Base-by-base conservation (phyloP, 2,797 vertebrate genomes). In the Luscinia luscinia region DNA sequence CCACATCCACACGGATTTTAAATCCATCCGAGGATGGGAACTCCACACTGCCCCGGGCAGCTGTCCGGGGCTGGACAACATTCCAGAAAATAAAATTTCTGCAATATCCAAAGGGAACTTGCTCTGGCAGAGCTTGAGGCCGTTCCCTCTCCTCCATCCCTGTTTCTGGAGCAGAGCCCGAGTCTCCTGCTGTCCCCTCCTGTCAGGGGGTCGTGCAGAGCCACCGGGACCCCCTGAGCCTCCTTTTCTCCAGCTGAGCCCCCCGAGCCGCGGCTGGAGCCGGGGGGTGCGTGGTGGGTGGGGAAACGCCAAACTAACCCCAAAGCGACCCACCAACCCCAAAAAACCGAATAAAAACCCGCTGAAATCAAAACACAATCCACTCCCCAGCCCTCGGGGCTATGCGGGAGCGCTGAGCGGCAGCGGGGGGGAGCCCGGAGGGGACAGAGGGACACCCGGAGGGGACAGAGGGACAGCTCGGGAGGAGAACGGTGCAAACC, bases 201-300 rank as follows among this genome's bases (percentile, higher is more conserved):
- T 40, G 41, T 41, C 41, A 7, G 41, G 41, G 41, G 15, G 41
- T 41, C 64, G 41, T 40, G 59, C 22, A 45, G 58, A 38, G 43
- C 22, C 26, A 30, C 7, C 15, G 1, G 19, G 15, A 1, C 5
- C 64, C 43, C 41, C 36, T 34, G 74, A 49, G 2, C 49, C 55
- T 6, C 45, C 52, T 58, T 15, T 58, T 0, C 38, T 66, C 32
- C 76, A 24, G 38, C 38, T 58, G 20, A 66, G 59, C 14, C 59
- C 45, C 13, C 52, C 9, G 46, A 24, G n/a, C n/a, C 32, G 2
- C 41, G 15, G 41, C 46, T 4, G 15, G 32, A 36, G 67, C 43
- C 0, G 1, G 8, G 8, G 40, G 18, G 14, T 17, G 46, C 7
- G 2, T 7, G 48, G 7, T 14, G 74, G 12, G 15, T 23, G 43